Base-by-base conservation (phyloP, 2,888 invertebrate genomes). In the Teleogryllus oceanicus region DNA sequence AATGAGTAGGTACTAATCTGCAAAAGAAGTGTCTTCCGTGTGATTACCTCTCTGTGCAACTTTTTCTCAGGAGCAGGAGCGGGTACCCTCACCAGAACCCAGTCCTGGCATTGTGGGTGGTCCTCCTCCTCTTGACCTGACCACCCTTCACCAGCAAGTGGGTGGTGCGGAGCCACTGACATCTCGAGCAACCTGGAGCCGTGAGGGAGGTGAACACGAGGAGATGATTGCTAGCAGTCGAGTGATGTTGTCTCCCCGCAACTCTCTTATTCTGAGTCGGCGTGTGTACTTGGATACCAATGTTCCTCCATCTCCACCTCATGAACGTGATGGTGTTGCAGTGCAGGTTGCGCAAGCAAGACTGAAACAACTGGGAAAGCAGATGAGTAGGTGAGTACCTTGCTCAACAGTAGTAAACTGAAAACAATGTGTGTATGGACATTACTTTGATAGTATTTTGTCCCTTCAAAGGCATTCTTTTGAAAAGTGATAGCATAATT, bases 341-440 rank as follows among this genome's bases (percentile, higher is more conserved):
- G 85, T 83, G 74, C 83, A 84, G 50, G 20, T 79, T 2, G 84
- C 86, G 79, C 92, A 92, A 80, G 89, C 90, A 86, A 90, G 90
- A 16, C 85, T 91, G 75, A 91, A 91, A 84, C 90, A 90, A 82
- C 86, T 92, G 21, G 89, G 90, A 76, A 92, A 92, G 80, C 90
- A 92, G 78, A 89, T 95, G 81, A 91, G 90, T 77, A 83, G 83
- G 84, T 84, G 78, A 24, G 80, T 80, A 16, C 8, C 37, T 37
- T 8, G 37, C 37, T 5, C 8, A 37, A 37, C 37, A 37, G 37
- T 5, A 37, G 37, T 5, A 37, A 37, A 37, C 37, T 37, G 37
- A 37, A 8, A 20, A 49, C 12, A 49, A 24, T 76, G n/a, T 12
- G 16, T n/a, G 21, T n/a, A 4, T 5, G 5, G 37, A 8, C 8